Base-by-base conservation (phyloP, 1,140 invertebrate species). In the Temnothorax curvispinosus region DNA sequence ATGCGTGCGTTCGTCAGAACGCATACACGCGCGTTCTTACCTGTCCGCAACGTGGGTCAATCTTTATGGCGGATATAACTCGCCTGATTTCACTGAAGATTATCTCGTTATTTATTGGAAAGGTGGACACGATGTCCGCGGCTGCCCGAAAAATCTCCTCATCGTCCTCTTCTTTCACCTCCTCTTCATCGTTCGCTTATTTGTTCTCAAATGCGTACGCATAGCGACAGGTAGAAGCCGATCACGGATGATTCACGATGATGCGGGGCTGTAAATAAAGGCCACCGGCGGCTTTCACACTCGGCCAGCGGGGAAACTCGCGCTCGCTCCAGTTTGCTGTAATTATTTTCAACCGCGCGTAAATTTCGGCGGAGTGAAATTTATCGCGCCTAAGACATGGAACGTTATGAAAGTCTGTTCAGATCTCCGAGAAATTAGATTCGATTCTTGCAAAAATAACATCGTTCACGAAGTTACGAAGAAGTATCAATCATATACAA, bases 101-200 rank as follows among this genome's bases (percentile, higher is more conserved):
- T 94, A 95, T 95, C 94, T 93, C 87, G 93, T 95, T 95, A 94
- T 95, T 95, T 95, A 95, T 95, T 94, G 94, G 93, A 93, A 94
- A 94, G 90, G 82, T 89, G 85, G 88, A 89, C 88, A 85, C 86
- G 92, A 89, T 89, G 89, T 89, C 88, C 71, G 82, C 85, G 91
- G 54, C 78, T 84, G 80, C 82, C 87, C 88, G 86, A 92, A 92
- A 92, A 91, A 88, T 50, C 54, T 69, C 47, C 41, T 64, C 85
- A 60, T 80, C 75, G 60, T 58, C 18, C 52, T 32, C 75, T 50
- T 58, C 65, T 74, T 82, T 72, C 56, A 67, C 50, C 74, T 58
- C 47, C 67, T 82, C 50, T 56, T 65, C 78, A 62, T 76, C 62
- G 62, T 67, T 69, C 54, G 11, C 52, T 69, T 71, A 60, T 86